phyloP scores from a whole-genome alignment of 1,140 invertebrate genomes.

The Bombus breviceps region DNA sequence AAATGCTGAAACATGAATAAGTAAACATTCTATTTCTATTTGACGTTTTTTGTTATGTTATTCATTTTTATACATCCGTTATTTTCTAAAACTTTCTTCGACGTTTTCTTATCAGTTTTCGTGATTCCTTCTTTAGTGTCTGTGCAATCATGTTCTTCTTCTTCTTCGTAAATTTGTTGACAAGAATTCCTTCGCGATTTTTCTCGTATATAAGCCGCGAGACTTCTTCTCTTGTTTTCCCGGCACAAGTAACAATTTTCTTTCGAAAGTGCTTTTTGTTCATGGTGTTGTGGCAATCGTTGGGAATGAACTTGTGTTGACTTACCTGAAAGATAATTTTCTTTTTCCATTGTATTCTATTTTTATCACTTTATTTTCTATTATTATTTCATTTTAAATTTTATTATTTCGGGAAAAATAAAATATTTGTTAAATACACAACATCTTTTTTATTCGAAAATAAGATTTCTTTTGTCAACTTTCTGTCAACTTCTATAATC shows the following conservation, averaged over 20 bases:
- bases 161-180: constrained; percentile 83
- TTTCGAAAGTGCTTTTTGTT: constrained; percentile 69
- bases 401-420: not conserved
- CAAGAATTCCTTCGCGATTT: constrained; percentile 82
- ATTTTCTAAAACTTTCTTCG: constrained; percentile 15
- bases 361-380: not conserved
- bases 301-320: constrained; percentile 69
- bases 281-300: constrained; percentile 38
- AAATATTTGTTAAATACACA: not conserved
- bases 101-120: constrained; percentile 24
- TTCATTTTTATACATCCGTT: not conserved
- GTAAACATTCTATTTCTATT: not conserved
- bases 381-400: not conserved
- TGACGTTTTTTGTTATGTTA: not conserved
- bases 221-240: constrained; percentile 83
- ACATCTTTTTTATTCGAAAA: not conserved
- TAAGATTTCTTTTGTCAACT: too few species aligned
- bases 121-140: constrained; percentile 32
- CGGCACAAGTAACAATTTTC: constrained; percentile 84
- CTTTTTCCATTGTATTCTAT: not conserved
- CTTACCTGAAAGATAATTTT: constrained; percentile 73
- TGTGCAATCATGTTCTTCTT: constrained; percentile 75
- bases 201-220: constrained; percentile 83
- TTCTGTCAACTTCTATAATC: not conserved
- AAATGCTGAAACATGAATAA: not conserved